A percentile compares a stretch with the other conserved stretches of the same genome.
Evolutionary conservation across 2,888 invertebrate species (phyloP).

Genomic region (Myopa testacea): DNA sequence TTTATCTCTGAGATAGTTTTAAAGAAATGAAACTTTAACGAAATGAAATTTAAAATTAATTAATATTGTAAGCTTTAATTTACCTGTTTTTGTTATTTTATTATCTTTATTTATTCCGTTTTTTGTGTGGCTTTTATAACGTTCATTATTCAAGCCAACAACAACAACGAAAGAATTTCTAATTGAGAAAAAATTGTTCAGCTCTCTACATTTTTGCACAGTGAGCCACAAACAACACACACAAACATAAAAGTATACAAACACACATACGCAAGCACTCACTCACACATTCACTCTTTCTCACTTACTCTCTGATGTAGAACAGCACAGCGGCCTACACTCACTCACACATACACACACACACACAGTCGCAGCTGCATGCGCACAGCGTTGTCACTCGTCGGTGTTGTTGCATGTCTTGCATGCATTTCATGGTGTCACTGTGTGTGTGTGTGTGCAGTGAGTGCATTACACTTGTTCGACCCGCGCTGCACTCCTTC

Average conservation of each 20-base stretch:
- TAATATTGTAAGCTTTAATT: too few relatives aligned
- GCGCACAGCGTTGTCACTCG: not conserved
- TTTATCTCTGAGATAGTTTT: too few relatives aligned
- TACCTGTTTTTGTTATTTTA: not conserved
- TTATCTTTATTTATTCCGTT: not conserved
- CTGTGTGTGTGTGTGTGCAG: too few relatives aligned
- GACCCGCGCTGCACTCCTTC: not conserved
- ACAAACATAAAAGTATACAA: not conserved
- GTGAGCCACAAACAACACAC: not conserved
- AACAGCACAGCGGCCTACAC: conserved; percentile 1
- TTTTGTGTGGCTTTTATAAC: too few relatives aligned
- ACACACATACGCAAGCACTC: not conserved
- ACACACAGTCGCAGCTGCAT: not conserved
- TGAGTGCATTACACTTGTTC: too few relatives aligned
- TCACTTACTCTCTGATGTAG: not conserved
- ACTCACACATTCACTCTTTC: not conserved
- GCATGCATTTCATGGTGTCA: too few relatives aligned
- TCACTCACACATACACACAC: not conserved
- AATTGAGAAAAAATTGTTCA: conserved; percentile 15
- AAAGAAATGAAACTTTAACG: too few relatives aligned
- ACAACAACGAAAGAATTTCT: conserved; percentile 11
- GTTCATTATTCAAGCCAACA: not conserved
- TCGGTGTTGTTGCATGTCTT: not conserved
- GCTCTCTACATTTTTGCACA: conserved; percentile 8
- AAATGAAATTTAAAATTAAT: too few relatives aligned